Conservation (phyloP, 2,888 invertebrate genomes). For the Drosophila merina region DNA sequence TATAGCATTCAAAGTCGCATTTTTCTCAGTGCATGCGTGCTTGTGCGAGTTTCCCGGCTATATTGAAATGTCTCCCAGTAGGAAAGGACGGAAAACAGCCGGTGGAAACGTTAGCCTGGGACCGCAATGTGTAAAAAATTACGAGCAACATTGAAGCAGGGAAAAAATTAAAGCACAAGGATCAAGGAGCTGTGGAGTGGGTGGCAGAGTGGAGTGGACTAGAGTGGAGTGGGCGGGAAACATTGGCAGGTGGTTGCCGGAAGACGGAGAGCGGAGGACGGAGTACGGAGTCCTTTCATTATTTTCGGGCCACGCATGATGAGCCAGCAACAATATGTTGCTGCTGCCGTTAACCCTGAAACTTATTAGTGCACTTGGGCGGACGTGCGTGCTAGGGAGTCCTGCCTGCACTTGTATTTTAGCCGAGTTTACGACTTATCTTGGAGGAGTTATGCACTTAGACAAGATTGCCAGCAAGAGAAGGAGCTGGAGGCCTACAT, state of each 20-base stretch:
- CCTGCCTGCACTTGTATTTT: not conserved
- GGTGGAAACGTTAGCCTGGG: conserved; percentile 75
- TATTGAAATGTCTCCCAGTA: conserved; percentile 83
- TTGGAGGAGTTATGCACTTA: conserved; percentile 3
- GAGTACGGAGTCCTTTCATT: conserved; percentile 24
- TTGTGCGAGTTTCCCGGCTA: conserved; percentile 46
- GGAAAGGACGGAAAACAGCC: conserved; percentile 72
- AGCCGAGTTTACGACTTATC: not conserved
- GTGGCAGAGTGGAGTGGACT: conserved; percentile 11
- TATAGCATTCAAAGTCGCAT: no score
- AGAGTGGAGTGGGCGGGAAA: conserved; percentile 44
- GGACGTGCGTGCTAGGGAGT: conserved; percentile 12
- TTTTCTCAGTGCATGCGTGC: conserved; percentile 7
- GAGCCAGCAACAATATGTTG: conserved; percentile 83
- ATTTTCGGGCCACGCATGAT: conserved; percentile 62
- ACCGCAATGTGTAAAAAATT: conserved; percentile 82
- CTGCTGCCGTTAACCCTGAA: conserved; percentile 83
- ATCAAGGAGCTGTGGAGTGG: conserved; percentile 23
- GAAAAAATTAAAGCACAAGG: conserved; percentile 30
- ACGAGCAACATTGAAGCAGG: conserved; percentile 73
- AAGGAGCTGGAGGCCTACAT: not conserved
- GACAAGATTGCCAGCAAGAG: not conserved
- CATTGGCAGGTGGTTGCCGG: conserved; percentile 46
- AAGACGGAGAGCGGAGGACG: not conserved
- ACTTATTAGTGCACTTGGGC: conserved; percentile 42